phyloP scores from a whole-genome alignment of 2,797 vertebrate genomes.

The Sphaeramia orbicularis region DNA sequence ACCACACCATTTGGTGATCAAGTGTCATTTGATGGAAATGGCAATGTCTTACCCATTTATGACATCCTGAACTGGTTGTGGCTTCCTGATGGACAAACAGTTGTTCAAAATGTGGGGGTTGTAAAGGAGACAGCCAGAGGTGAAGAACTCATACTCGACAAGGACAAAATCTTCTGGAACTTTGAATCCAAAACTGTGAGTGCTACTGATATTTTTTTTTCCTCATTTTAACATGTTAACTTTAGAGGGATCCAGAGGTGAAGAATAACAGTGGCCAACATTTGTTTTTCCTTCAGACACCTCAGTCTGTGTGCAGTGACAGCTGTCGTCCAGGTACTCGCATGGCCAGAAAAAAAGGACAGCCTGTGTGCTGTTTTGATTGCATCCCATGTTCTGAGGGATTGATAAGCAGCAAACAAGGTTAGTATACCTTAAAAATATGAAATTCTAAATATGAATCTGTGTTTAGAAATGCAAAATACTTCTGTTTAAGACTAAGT shows the following conservation, averaged over 20 bases:
- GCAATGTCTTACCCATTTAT: constrained; percentile 77
- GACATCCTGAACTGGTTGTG: constrained; percentile 80
- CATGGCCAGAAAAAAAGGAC: constrained; percentile 52
- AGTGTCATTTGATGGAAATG: constrained; percentile 80
- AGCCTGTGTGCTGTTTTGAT: constrained; percentile 77
- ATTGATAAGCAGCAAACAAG: too few relatives aligned
- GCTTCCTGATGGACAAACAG: constrained; percentile 61
- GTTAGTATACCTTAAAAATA: too few relatives aligned
- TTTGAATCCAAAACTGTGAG: constrained; percentile 49
- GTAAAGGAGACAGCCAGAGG: constrained; percentile 60
- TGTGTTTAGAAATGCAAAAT: too few relatives aligned
- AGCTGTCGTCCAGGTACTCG: constrained; percentile 77
- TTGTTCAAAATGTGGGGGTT: constrained; percentile 67
- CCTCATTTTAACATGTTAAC: too few relatives aligned
- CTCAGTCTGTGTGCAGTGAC: constrained; percentile 79
- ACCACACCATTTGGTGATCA: constrained; percentile 77
- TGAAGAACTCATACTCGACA: constrained; percentile 67
- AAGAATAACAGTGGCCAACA: too few relatives aligned
- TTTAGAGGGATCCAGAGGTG: too few relatives aligned
- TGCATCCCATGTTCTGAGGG: constrained; percentile 74
- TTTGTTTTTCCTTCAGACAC: too few relatives aligned
- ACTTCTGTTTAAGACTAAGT: too few relatives aligned
- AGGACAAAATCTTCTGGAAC: constrained; percentile 79
- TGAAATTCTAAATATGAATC: too few relatives aligned
- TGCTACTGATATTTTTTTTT: background rate